Conservation (phyloP, 2,888 invertebrate genomes). For the Harpalus rubripes region DNA sequence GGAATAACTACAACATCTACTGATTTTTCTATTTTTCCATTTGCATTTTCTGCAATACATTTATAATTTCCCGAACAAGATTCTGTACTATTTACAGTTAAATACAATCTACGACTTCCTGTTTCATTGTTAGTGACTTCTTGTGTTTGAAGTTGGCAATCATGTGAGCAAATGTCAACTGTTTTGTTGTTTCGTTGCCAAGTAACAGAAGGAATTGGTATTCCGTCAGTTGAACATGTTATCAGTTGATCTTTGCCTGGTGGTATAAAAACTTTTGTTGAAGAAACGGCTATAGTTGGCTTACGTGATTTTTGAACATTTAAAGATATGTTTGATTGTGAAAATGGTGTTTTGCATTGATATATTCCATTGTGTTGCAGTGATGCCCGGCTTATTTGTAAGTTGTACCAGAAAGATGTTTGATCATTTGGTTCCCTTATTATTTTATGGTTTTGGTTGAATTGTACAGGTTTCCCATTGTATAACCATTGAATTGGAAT, state of each 20-base stretch:
- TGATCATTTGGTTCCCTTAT: conserved; percentile 1
- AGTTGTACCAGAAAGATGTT: conserved; percentile 21
- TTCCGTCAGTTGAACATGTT: not conserved
- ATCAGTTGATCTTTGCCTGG: not conserved
- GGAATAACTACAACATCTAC: conserved; percentile 4
- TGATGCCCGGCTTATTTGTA: conserved; percentile 1
- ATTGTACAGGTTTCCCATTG: not conserved
- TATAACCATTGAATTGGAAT: not conserved
- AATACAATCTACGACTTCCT: not conserved
- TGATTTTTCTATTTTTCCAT: conserved; percentile 4
- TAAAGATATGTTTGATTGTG: conserved; percentile 9
- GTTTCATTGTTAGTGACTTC: not conserved
- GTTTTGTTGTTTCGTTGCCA: conserved; percentile 19
- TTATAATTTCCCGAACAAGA: conserved; percentile 17
- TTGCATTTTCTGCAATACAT: conserved; percentile 12
- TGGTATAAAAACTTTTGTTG: conserved; percentile 14
- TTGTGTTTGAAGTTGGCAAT: not conserved
- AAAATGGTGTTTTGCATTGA: conserved; percentile 6
- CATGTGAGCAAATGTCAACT: not conserved
- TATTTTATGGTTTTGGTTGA: not conserved
- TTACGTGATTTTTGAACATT: not conserved
- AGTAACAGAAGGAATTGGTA: conserved; percentile 21
- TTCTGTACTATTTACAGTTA: not conserved
- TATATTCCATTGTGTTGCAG: not conserved
- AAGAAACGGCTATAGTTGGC: not conserved